A percentile compares a stretch with the other conserved stretches of the same genome.
These are phyloP conservation scores for Cydia amplana DNA, from an alignment of 1,140 invertebrate species.

Conservation along the genomic window DNA sequence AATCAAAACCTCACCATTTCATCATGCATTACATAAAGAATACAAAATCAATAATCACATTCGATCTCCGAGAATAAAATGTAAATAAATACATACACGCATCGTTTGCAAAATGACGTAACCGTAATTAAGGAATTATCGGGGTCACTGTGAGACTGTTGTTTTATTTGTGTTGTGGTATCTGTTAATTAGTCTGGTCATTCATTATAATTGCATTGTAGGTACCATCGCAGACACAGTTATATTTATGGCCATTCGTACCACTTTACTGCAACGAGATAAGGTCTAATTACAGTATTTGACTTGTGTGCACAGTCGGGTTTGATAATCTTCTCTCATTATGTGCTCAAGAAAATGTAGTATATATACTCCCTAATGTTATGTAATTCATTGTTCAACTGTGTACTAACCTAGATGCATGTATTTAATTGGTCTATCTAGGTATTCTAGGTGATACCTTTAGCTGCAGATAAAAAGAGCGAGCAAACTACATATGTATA, in stretches of 20 bases:
- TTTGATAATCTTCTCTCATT: slow-evolving; percentile 1
- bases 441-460: no score
- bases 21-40: not conserved
- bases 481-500: no score
- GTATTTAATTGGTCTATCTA: not conserved
- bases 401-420: not conserved
- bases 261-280: not conserved
- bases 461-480: no score
- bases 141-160: not conserved
- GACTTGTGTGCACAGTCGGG: no score
- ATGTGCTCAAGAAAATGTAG: not conserved
- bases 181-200: not conserved
- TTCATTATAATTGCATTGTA: not conserved
- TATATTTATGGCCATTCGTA: not conserved
- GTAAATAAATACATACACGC: not conserved
- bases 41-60: not conserved
- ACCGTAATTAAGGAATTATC: not conserved
- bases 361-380: not conserved
- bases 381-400: not conserved
- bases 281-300: not conserved
- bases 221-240: not conserved
- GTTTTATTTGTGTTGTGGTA: not conserved
- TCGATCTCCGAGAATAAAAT: not conserved
- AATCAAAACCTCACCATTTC: not conserved
- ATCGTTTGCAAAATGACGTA: slow-evolving; percentile 3